Evolutionary conservation across 2,888 invertebrate species (phyloP).

Genomic region (Acleris laterana): DNA sequence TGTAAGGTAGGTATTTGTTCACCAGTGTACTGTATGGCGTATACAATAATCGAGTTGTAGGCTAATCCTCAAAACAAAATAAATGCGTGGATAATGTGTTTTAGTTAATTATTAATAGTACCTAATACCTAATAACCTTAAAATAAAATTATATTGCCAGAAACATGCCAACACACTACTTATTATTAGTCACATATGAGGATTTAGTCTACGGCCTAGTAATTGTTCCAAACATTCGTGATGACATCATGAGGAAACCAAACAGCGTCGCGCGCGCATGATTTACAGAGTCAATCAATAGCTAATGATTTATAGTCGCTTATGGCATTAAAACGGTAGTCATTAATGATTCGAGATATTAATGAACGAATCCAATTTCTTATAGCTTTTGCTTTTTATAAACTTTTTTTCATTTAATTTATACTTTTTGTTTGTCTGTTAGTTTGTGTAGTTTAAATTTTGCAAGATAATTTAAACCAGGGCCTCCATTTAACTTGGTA

Average conservation of each 20-base stretch:
- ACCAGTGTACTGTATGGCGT: not conserved
- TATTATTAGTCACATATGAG: conserved; percentile 23
- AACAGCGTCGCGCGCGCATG: conserved; percentile 4
- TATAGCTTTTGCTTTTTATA: too few species aligned
- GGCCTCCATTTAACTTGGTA: too few species aligned
- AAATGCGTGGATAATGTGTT: too few species aligned
- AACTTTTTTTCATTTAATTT: too few species aligned
- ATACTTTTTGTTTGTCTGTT: too few species aligned
- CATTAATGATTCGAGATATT: not conserved
- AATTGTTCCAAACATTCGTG: conserved; percentile 23
- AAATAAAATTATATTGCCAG: too few species aligned
- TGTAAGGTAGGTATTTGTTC: too few species aligned
- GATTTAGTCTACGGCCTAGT: conserved; percentile 16
- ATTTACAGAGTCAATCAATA: conserved; percentile 14
- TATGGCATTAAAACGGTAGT: not conserved
- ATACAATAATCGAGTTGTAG: not conserved
- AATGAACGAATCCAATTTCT: not conserved
- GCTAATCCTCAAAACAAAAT: too few species aligned
- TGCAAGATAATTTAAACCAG: too few species aligned
- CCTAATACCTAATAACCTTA: too few species aligned
- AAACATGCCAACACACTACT: conserved; percentile 2
- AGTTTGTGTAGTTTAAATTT: too few species aligned
- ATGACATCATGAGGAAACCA: conserved; percentile 49
- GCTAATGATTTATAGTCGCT: conserved; percentile 3
- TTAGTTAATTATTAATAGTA: too few species aligned